Percentiles rank a stretch among this genome's conserved stretches.
Conservation (phyloP, 2,113 vertebrate species). For the Eulacestoma nigropectus region DNA sequence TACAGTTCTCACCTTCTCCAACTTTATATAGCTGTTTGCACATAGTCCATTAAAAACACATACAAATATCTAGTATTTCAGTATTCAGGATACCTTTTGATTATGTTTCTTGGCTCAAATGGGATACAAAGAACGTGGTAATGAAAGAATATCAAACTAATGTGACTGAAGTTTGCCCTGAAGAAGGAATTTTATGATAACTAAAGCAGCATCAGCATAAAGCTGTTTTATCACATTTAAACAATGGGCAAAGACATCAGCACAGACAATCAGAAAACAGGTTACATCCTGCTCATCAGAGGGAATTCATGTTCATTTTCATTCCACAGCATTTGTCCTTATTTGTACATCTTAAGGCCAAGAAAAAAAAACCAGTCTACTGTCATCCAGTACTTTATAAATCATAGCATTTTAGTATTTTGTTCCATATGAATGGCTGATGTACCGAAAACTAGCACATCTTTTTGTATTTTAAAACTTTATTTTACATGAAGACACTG, state of each 20-base stretch:
- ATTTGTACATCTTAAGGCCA: neutral
- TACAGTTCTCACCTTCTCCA: slow-evolving; percentile 2
- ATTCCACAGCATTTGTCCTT: neutral
- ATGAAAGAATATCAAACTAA: neutral
- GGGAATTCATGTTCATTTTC: neutral
- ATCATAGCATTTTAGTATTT: neutral
- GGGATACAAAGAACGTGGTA: neutral
- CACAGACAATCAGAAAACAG: neutral
- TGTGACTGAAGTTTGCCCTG: neutral
- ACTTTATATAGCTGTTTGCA: slow-evolving; percentile 8
- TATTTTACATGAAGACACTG: neutral
- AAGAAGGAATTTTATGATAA: neutral
- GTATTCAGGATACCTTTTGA: neutral
- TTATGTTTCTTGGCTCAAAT: neutral
- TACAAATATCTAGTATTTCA: neutral
- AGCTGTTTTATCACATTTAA: neutral
- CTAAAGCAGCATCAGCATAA: neutral
- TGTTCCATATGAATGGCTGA: neutral
- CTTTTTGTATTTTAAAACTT: neutral
- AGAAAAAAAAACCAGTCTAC: neutral
- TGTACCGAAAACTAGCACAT: neutral
- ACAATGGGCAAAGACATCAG: neutral
- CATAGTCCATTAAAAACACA: neutral
- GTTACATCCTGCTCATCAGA: neutral
- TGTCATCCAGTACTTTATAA: neutral